phyloP scores from a whole-genome alignment of 2,113 vertebrate species.

The Pangasianodon hypophthalmus region DNA sequence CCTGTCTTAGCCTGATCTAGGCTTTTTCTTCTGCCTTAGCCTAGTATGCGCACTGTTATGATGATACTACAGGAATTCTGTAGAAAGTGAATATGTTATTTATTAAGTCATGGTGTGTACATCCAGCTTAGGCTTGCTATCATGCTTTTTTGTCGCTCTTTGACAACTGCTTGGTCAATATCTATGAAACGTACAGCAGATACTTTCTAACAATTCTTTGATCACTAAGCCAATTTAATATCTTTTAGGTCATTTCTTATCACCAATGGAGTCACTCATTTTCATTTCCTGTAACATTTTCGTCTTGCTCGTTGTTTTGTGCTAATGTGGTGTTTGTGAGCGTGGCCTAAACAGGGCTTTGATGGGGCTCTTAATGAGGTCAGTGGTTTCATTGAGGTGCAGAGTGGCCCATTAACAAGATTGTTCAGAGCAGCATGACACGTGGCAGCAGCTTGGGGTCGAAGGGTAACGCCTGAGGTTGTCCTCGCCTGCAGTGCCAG shows the following conservation, averaged over 20 bases:
- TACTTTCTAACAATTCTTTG: not conserved
- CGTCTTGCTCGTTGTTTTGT: conserved; percentile 9
- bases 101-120: not conserved
- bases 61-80: not conserved
- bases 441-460: conserved; percentile 42
- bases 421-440: conserved; percentile 46
- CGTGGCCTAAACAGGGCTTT: conserved; percentile 44
- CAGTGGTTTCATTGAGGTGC: conserved; percentile 50
- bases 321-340: conserved; percentile 42
- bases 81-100: not conserved
- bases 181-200: too few species aligned
- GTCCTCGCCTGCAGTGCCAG: conserved; percentile 3
- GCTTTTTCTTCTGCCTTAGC: not conserved
- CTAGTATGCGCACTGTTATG: not conserved
- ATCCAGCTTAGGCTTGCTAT: not conserved
- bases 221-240: too few species aligned
- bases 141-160: not conserved
- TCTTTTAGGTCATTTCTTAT: too few species aligned
- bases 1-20: not conserved
- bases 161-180: not conserved
- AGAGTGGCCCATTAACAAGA: conserved; percentile 47
- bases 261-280: not conserved
- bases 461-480: conserved; percentile 37
- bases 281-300: not conserved
- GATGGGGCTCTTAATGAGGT: conserved; percentile 58